Conservation (phyloP, 2,113 vertebrate species). For the Isurus oxyrinchus region DNA sequence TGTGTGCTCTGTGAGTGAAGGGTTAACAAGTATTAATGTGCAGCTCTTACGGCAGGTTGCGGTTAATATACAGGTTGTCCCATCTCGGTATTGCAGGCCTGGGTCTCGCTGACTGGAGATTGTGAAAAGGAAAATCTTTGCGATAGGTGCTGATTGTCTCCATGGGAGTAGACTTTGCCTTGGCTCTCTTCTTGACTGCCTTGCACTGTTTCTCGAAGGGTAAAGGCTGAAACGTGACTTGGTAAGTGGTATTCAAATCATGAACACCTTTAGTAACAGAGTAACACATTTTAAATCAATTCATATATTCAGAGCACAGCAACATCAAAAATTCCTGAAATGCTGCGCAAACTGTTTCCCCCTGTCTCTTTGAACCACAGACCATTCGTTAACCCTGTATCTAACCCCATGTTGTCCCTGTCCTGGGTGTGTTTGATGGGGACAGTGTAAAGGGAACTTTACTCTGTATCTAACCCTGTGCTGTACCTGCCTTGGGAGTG, state of each 20-base stretch:
- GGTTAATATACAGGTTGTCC: constrained; percentile 65
- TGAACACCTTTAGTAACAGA: constrained; percentile 44
- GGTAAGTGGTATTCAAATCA: constrained; percentile 46
- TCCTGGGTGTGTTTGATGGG: too few relatives aligned
- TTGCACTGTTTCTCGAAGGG: constrained; percentile 40
- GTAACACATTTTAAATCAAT: background rate
- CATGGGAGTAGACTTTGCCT: background rate
- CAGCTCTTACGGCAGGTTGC: constrained; percentile 49
- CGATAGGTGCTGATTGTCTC: constrained; percentile 54
- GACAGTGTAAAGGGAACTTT: too few relatives aligned
- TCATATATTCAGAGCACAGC: background rate
- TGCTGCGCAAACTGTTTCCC: constrained; percentile 10
- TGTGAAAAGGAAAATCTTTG: constrained; percentile 52
- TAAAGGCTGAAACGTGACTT: constrained; percentile 45
- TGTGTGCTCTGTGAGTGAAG: background rate
- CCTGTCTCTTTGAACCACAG: background rate
- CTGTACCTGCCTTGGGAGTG: too few relatives aligned
- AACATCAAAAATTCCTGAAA: background rate
- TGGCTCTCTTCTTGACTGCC: constrained; percentile 26
- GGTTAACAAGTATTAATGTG: background rate
- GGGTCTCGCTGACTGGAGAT: constrained; percentile 43
- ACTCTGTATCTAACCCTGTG: too few relatives aligned
- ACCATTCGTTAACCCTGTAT: background rate
- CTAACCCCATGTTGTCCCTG: too few relatives aligned
- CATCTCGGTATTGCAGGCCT: constrained; percentile 49